phyloP scores from a whole-genome alignment of 2,888 invertebrate species.

The Agelastica alni region DNA sequence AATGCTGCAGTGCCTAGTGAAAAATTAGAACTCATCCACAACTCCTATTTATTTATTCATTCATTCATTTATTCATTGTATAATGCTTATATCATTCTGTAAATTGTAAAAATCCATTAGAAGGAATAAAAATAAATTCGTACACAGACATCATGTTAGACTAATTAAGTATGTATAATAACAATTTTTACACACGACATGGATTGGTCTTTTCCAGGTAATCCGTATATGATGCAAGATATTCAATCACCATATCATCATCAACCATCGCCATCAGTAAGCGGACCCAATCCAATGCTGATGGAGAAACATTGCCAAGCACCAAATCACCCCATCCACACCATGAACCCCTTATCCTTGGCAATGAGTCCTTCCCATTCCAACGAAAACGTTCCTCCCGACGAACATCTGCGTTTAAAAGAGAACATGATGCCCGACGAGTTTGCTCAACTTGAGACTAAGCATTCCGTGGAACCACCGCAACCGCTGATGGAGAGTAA shows the following conservation, averaged over 20 bases:
- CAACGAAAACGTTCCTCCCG: constrained; percentile 44
- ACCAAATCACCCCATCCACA: constrained; percentile 30
- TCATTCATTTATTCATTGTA: no score
- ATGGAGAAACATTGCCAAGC: constrained; percentile 36
- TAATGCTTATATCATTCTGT: no score
- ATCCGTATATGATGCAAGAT: constrained; percentile 36
- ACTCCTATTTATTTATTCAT: no score
- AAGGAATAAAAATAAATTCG: no score
- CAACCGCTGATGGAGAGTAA: constrained; percentile 26
- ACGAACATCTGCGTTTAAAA: constrained; percentile 20
- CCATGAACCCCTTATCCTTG: constrained; percentile 25
- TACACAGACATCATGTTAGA: no score
- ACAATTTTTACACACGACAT: no score
- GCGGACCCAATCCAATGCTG: constrained; percentile 35
- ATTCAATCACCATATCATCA: constrained; percentile 27
- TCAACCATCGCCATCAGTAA: constrained; percentile 32
- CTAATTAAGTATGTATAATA: no score
- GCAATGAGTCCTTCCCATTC: constrained; percentile 38
- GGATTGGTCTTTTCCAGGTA: constrained; percentile 26
- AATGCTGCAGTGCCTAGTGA: no score
- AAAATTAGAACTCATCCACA: no score
- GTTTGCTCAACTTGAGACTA: constrained; percentile 17
- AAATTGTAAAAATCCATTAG: no score
- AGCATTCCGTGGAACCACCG: constrained; percentile 19
- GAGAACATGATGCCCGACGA: constrained; percentile 15